Percentiles rank a stretch among this genome's conserved stretches.
phyloP scores from a whole-genome alignment of 2,888 invertebrate species.

The Rambutsinella grinnellia region DNA sequence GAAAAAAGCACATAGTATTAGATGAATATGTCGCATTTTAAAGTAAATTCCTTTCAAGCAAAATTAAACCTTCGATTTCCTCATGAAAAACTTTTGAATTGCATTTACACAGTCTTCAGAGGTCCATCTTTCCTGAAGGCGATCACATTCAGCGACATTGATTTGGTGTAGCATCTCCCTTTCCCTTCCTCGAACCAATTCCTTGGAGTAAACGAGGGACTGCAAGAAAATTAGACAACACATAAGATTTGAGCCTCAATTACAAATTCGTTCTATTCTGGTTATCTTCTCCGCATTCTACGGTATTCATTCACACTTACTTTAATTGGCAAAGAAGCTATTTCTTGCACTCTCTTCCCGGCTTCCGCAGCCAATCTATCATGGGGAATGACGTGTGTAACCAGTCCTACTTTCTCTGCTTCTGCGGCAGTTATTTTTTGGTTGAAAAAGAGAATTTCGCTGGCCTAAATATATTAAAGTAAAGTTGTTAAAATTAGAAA shows the following conservation, averaged over 20 bases:
- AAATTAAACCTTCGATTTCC: constrained; percentile 61
- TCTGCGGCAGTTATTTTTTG: constrained; percentile 84
- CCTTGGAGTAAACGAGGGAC: constrained; percentile 80
- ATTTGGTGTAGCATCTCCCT: constrained; percentile 76
- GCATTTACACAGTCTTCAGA: constrained; percentile 78
- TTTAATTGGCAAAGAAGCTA: constrained; percentile 69
- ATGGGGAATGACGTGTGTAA: constrained; percentile 82
- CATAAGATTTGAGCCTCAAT: background rate
- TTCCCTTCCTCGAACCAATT: constrained; percentile 76
- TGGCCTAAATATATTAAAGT: constrained; percentile 69
- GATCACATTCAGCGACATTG: constrained; percentile 78
- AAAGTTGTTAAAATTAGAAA: background rate
- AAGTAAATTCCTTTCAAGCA: too few species aligned
- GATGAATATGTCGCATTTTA: too few species aligned
- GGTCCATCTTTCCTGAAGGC: constrained; percentile 76
- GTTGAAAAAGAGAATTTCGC: constrained; percentile 76
- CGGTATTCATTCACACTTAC: too few species aligned
- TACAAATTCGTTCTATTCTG: background rate
- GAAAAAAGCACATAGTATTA: too few species aligned
- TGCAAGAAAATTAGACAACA: constrained; percentile 66
- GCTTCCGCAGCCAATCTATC: constrained; percentile 75
- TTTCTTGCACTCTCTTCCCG: constrained; percentile 70
- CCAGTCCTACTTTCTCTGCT: constrained; percentile 82
- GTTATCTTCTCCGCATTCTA: too few species aligned
- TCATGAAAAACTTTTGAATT: constrained; percentile 72